These are phyloP conservation scores for Caenorhabditis imperialis DNA, from an alignment of 2,888 invertebrate species.

Conservation along the genomic window DNA sequence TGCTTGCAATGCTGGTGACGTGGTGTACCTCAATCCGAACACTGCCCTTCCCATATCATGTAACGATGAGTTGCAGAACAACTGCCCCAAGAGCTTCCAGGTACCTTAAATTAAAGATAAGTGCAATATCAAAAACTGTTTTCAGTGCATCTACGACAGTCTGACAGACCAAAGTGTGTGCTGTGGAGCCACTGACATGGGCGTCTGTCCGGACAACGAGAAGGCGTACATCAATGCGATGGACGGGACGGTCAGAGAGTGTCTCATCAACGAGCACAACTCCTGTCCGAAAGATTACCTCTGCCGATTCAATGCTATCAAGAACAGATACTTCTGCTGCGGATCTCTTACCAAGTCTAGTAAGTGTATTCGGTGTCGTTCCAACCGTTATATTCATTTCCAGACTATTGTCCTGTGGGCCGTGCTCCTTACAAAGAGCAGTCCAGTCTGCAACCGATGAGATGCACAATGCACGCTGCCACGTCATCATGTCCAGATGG, in stretches of 20 bases:
- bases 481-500: slow-evolving; percentile 68
- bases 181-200: slow-evolving; percentile 73
- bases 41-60: slow-evolving; percentile 67
- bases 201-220: slow-evolving; percentile 71
- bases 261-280: slow-evolving; percentile 68
- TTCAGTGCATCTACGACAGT: slow-evolving; percentile 62
- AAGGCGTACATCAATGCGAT: slow-evolving; percentile 74
- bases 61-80: slow-evolving; percentile 67
- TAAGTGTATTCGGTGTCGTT: too few relatives aligned
- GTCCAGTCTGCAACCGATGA: slow-evolving; percentile 59
- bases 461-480: slow-evolving; percentile 70
- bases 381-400: too few relatives aligned
- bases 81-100: slow-evolving; percentile 70
- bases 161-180: slow-evolving; percentile 68
- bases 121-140: too few relatives aligned
- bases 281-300: slow-evolving; percentile 69
- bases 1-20: slow-evolving; percentile 69
- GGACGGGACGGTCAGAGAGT: slow-evolving; percentile 68
- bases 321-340: slow-evolving; percentile 72
- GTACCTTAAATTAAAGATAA: too few relatives aligned
- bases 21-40: slow-evolving; percentile 72
- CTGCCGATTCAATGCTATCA: slow-evolving; percentile 68
- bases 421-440: slow-evolving; percentile 68
- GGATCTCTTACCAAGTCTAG: slow-evolving; percentile 60
- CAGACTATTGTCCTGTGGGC: slow-evolving; percentile 68